phyloP scores from a whole-genome alignment of 2,113 vertebrate genomes.

The Oryzias melastigma region DNA sequence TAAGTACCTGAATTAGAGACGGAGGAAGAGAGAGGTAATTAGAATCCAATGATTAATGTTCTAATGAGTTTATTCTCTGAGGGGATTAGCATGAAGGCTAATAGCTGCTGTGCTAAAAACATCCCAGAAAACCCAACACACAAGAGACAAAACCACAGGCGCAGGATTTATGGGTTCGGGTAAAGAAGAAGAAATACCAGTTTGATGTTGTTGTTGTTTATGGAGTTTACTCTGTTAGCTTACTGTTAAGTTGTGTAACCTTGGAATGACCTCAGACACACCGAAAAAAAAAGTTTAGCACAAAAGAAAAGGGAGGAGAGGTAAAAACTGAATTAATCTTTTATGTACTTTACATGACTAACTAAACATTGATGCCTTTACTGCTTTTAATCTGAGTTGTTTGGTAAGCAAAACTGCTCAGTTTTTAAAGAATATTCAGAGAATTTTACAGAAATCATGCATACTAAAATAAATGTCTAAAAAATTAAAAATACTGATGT shows the following conservation, averaged over 20 bases:
- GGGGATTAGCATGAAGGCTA: conserved; percentile 70
- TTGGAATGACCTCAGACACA: conserved; percentile 32
- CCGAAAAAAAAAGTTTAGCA: not conserved
- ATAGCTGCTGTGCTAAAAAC: conserved; percentile 73
- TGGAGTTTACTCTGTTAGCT: conserved; percentile 24
- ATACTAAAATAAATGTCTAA: too few relatives aligned
- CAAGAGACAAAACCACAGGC: conserved; percentile 61
- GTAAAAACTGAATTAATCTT: not conserved
- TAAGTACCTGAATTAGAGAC: conserved; percentile 48
- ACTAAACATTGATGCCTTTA: too few relatives aligned
- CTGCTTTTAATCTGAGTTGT: too few relatives aligned
- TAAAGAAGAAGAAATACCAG: conserved; percentile 31
- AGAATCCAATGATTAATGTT: conserved; percentile 75
- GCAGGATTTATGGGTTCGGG: conserved; percentile 57
- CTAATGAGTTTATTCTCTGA: conserved; percentile 76
- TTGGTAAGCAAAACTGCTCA: too few relatives aligned
- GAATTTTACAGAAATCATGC: too few relatives aligned
- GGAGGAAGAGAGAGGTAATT: conserved; percentile 59
- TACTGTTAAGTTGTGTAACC: conserved; percentile 32
- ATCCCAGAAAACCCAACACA: conserved; percentile 65
- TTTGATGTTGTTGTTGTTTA: conserved; percentile 46
- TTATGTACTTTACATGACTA: too few relatives aligned
- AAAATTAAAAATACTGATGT: too few relatives aligned
- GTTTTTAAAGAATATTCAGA: too few relatives aligned
- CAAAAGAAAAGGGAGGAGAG: not conserved